phyloP scores from a whole-genome alignment of 2,113 vertebrate species.

The Actenoides lindsayi region DNA sequence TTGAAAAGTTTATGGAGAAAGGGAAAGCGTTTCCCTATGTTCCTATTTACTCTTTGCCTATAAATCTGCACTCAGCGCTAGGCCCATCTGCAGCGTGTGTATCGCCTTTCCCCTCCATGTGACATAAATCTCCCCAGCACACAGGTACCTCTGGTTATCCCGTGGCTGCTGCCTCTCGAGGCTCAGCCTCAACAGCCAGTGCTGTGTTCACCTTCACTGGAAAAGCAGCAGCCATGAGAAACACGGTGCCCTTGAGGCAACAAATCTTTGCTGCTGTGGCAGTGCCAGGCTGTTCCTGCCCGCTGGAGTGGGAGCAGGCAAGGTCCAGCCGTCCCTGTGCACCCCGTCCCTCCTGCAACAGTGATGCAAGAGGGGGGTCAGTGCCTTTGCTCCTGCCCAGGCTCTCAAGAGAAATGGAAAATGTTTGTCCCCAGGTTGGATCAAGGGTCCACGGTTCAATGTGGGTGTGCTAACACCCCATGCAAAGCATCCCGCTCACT shows the following conservation, averaged over 20 bases:
- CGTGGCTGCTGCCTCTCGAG: background rate
- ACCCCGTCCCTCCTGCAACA: background rate
- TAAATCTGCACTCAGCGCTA: background rate
- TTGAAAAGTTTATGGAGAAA: conserved; percentile 51
- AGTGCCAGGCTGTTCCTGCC: background rate
- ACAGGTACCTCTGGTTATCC: background rate
- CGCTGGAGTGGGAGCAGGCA: background rate
- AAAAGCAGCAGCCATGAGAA: background rate
- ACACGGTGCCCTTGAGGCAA: background rate
- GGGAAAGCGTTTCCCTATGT: background rate
- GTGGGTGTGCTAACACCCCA: background rate
- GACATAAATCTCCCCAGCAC: background rate
- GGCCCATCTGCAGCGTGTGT: background rate
- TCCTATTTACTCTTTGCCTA: conserved; percentile 2
- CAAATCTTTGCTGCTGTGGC: background rate
- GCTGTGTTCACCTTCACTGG: background rate
- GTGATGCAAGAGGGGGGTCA: fast-evolving
- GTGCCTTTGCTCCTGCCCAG: background rate
- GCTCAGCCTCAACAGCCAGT: background rate
- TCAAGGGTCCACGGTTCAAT: fast-evolving
- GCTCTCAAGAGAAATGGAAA: background rate
- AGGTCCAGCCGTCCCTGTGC: background rate
- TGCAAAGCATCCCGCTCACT: fast-evolving
- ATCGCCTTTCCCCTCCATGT: background rate
- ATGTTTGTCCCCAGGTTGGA: background rate